Base-by-base conservation (phyloP, 2,113 vertebrate species). In the Chrysochloris asiatica region DNA sequence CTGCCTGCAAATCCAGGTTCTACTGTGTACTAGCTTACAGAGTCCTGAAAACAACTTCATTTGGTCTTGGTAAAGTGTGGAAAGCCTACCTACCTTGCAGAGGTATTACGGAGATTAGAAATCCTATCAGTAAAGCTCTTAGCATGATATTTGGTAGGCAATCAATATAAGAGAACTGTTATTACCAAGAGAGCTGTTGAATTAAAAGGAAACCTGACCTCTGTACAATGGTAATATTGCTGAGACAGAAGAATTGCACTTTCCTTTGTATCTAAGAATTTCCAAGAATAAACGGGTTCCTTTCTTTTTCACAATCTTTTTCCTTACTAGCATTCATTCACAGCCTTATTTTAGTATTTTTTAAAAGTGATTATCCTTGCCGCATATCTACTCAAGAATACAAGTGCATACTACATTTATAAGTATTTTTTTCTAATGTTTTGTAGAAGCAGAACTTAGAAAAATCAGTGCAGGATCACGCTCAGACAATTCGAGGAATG, bases 161-260 rank as follows among this genome's bases (percentile, higher is more conserved):
- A 89, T 91, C 87, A 85, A 61, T 50, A 86, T 9, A 81, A 67
- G 75, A 86, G 7, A 86, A 72, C 22, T 91, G 69, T 73, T 93
- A 88, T 45, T 88, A 93, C 38, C 45, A 88, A 77, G 75, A 91
- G 11, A 19, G 50, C 4, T 89, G 50, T 1, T 88, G 36, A 89
- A 93, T 81, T 87, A 77, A 87, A 67, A 36, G 67, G 61, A 94
- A 94, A 89, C 75, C 61, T 73, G 61, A 78, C 61, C 38, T 91
- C 73, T 88, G 24, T 38, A 75, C 22, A 75, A 26, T 22, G 71
- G 33, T 81, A 65, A 83, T 41, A 14, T 50, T 30, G 59, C 52
- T 38, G 17, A 85, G 80, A 79, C 86, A 88, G 72, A 28, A 94
- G n/a, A 91, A 93, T 4, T 65, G 38, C 43, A 93, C 16, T 78